These are phyloP conservation scores for Halichoerus grypus DNA, from an alignment of 2,113 vertebrate species.

Conservation along the genomic window DNA sequence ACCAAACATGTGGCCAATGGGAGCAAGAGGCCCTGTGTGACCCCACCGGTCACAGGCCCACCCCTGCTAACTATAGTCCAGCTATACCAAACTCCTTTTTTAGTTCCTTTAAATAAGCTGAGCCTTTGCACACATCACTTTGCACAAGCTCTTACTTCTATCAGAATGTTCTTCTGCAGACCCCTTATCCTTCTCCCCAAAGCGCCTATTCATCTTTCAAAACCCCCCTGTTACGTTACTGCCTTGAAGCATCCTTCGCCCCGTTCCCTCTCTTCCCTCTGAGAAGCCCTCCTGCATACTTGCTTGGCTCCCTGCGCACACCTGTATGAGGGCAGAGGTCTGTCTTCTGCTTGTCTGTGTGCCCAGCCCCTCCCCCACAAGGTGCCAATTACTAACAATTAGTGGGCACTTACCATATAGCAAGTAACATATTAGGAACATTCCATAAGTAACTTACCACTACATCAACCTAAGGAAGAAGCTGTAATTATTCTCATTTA, in stretches of 20 bases:
- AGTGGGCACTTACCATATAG: not conserved
- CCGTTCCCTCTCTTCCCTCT: not conserved
- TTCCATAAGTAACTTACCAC: not conserved
- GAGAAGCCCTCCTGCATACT: not conserved
- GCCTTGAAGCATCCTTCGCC: not conserved
- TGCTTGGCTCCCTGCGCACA: not conserved
- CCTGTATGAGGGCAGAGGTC: not conserved
- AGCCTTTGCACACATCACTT: not conserved
- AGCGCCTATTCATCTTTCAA: not conserved
- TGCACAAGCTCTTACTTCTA: not conserved
- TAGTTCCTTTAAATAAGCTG: not conserved
- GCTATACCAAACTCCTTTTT: not conserved
- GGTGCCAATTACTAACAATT: not conserved
- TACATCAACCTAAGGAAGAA: not conserved
- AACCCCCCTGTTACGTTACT: not conserved
- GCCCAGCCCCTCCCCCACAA: not conserved
- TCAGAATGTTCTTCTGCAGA: not conserved
- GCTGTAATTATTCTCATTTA: not conserved
- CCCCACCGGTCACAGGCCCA: not conserved
- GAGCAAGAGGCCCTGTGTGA: not conserved
- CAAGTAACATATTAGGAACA: not conserved
- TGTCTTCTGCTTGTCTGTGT: not conserved
- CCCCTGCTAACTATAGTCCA: not conserved
- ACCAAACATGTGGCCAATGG: not conserved
- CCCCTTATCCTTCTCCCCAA: not conserved